phyloP scores from a whole-genome alignment of 2,888 invertebrate species.

The Dryobota labecula region DNA sequence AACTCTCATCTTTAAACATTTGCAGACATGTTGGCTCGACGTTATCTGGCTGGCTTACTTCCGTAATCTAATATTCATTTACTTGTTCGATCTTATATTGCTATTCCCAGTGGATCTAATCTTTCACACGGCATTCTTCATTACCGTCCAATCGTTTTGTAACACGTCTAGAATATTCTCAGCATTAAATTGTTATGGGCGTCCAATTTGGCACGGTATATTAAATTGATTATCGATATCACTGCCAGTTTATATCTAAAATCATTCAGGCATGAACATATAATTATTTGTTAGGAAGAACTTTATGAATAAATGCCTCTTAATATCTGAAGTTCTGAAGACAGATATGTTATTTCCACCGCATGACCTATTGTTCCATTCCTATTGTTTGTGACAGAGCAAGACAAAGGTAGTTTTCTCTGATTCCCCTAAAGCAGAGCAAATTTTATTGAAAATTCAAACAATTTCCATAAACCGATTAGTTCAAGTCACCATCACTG shows the following conservation, averaged over 20 bases:
- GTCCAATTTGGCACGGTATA: conserved; percentile 39
- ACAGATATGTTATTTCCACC: not conserved
- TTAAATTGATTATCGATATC: conserved; percentile 52
- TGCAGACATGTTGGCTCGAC: not conserved
- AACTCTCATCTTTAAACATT: not conserved
- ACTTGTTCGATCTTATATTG: conserved; percentile 17
- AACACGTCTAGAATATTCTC: conserved; percentile 30
- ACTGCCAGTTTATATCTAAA: conserved; percentile 4
- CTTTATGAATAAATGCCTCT: not conserved
- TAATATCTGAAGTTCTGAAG: not conserved
- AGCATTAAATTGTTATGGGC: conserved; percentile 12
- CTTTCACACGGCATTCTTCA: conserved; percentile 36
- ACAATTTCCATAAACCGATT: not conserved
- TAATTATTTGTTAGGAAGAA: not conserved
- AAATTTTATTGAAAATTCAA: too few relatives aligned
- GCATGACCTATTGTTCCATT: too few relatives aligned
- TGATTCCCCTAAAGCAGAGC: not conserved
- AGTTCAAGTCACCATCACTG: not conserved
- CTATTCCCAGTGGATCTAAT: conserved; percentile 16
- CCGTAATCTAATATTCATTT: conserved; percentile 29
- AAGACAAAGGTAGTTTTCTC: not conserved
- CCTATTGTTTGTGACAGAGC: not conserved
- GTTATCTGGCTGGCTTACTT: conserved; percentile 12
- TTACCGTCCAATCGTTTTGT: conserved; percentile 20
- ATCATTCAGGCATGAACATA: conserved; percentile 7